A percentile compares a stretch with the other conserved stretches of the same genome.
Evolutionary conservation across 2,113 vertebrate genomes (phyloP).

Genomic region (Naja naja): DNA sequence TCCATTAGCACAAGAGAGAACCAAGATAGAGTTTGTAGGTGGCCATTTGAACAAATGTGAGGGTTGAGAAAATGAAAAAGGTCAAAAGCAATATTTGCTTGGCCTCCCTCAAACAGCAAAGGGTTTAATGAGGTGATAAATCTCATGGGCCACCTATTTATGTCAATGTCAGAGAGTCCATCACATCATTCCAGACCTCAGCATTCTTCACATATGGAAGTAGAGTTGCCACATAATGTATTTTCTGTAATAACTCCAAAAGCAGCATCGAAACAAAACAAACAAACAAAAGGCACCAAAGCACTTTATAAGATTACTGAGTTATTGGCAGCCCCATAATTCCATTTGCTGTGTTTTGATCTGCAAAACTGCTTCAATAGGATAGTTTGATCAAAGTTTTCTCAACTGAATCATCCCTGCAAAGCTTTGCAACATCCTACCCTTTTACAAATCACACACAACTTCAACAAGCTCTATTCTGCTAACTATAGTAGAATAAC

Average conservation of each 20-base stretch:
- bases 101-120: background rate
- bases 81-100: background rate
- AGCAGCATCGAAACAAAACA: background rate
- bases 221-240: background rate
- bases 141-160: background rate
- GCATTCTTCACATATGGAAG: background rate
- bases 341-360: background rate
- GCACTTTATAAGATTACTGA: background rate
- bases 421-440: background rate
- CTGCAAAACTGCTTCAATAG: background rate
- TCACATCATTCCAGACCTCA: background rate
- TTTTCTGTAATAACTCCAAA: background rate
- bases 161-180: background rate
- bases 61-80: background rate
- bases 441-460: background rate
- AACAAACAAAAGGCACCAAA: background rate
- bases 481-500: background rate
- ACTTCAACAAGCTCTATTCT: background rate
- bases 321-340: background rate
- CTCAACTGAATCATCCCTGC: background rate
- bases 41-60: background rate
- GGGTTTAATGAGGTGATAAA: background rate
- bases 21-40: background rate
- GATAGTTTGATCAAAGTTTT: background rate
- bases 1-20: background rate